Evolutionary conservation across 2,113 vertebrate species (phyloP), one percentile per base, ranked within the genome.

Genomic region (Eptatretus burgeri): DNA sequence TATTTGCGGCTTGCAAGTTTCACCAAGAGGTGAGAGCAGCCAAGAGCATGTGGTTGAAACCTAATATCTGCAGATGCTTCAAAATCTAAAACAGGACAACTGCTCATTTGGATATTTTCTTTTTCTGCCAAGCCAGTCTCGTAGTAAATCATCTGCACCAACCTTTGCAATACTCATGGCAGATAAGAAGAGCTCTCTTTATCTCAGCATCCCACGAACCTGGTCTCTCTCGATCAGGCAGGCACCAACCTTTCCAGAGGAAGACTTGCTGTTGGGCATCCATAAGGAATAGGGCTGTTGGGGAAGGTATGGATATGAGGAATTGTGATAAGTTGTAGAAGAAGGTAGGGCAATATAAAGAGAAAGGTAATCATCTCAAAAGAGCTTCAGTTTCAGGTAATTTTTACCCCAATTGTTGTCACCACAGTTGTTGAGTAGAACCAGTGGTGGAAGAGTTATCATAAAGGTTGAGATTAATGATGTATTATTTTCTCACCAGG

Each of bases 211-310:
- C 70, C 77, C 79, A 77, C 65, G 71, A 70, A 3, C 67, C 66
- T 0, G 71, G 65, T 60, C 65, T 51, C 41, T 72, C 70, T 0
- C 65, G 68, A 64, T 81, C 78, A 1, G 75, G 69, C 1, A 70
- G 65, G 70, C 76, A 71, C 72, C 68, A 70, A 66, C 73, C 69
- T 70, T 78, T 75, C 79, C 79, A 81, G 69, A 81, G 69, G 71
- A 80, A 81, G 16, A 81, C 74, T 71, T 81, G 78, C 70, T 80
- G 67, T 11, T 67, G 73, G 69, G 79, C 80, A 68, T 81, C 79
- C 1, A 81, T 68, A 52, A 80, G 70, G 69, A 80, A 79, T 53
- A 79, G 68, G 51, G 76, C 79, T 81, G 68, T 41, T 20, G 13
- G 53, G 68, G 19, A 52, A 16, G 68, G 5, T 51, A 5, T 51